Evolutionary conservation across 2,797 vertebrate genomes (phyloP).

Genomic region (Acipenser ruthenus): DNA sequence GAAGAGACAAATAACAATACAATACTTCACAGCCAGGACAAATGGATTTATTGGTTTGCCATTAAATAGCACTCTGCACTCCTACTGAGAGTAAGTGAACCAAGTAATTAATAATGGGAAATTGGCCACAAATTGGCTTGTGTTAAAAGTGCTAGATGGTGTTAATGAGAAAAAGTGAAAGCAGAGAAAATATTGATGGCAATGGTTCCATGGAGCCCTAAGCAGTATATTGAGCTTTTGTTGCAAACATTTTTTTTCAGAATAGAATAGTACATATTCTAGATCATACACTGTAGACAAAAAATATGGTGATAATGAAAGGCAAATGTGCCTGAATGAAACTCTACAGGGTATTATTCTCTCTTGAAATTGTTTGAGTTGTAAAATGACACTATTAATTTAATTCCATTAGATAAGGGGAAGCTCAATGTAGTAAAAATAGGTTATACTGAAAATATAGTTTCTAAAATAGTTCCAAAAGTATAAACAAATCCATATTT

Average conservation of each 20-base stretch:
- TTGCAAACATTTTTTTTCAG: slow-evolving; percentile 1
- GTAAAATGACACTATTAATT: too few relatives aligned
- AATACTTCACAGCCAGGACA: slow-evolving; percentile 2
- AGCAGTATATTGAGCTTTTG: neutral
- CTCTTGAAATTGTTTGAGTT: too few relatives aligned
- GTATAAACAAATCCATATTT: too few relatives aligned
- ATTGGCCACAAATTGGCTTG: slow-evolving; percentile 6
- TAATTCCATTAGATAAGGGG: too few relatives aligned
- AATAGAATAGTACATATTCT: too few relatives aligned
- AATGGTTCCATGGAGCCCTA: neutral
- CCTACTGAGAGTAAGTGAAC: slow-evolving; percentile 1
- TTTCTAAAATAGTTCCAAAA: too few relatives aligned
- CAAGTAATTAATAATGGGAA: slow-evolving; percentile 8
- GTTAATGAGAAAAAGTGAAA: slow-evolving; percentile 8
- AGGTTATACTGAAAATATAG: too few relatives aligned
- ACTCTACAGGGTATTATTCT: too few relatives aligned
- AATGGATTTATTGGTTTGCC: slow-evolving; percentile 5
- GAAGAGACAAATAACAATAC: slow-evolving; percentile 1
- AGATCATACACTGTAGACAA: too few relatives aligned
- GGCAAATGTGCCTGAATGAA: too few relatives aligned
- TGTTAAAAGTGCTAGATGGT: neutral
- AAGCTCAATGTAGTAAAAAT: too few relatives aligned
- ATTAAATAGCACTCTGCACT: neutral
- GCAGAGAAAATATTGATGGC: slow-evolving; percentile 8
- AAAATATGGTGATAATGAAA: too few relatives aligned